Evolutionary conservation across 1,140 invertebrate genomes (phyloP), one percentile per base, ranked within the genome.

Genomic region (Tribolium castaneum): DNA sequence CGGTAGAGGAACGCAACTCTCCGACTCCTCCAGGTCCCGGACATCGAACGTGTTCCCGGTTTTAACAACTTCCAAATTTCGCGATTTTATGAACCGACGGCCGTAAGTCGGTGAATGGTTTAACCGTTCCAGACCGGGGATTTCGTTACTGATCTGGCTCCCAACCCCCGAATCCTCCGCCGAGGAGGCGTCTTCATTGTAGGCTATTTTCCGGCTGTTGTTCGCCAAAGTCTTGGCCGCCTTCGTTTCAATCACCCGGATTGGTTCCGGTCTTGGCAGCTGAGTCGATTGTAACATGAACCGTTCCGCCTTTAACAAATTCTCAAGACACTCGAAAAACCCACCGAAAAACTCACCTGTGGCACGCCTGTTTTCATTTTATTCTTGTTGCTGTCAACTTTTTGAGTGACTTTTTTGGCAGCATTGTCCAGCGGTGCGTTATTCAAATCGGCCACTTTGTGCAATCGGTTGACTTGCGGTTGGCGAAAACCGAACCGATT

Each of bases 241-340:
- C 86, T 94, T 94, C 2, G 90, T 86, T 72, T 94, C 93, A 25
- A 90, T 90, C 49, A 91, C 86, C 22, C 87, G 86, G 12, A 94
- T 89, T 0, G 93, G 92, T 82, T 94, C 93, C 0, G 93, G 93
- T 59, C 90, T 85, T 0, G 94, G 94, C 56, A 95, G 85, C 76
- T 93, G 92, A 59, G 90, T 92, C 3, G 92, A 92, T 70, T 94
- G 93, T 70, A 94, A 86, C 3, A 93, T 94, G 80, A 93, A 95
- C 84, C 91, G 93, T 0, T 87, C 80, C 6, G 75, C 72, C 82
- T 80, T 70, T 4, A 30, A 30, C 25, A 30, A 30, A 2, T 30
- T 30, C 3, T 30, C 25, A 30, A 30, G 0, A 30, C 25, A 5
- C 25, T 4, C 3, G 12, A 70, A 70, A 39, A 70, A 70, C 13